Conservation (phyloP, 2,113 vertebrate genomes). For the Alethe diademata region DNA sequence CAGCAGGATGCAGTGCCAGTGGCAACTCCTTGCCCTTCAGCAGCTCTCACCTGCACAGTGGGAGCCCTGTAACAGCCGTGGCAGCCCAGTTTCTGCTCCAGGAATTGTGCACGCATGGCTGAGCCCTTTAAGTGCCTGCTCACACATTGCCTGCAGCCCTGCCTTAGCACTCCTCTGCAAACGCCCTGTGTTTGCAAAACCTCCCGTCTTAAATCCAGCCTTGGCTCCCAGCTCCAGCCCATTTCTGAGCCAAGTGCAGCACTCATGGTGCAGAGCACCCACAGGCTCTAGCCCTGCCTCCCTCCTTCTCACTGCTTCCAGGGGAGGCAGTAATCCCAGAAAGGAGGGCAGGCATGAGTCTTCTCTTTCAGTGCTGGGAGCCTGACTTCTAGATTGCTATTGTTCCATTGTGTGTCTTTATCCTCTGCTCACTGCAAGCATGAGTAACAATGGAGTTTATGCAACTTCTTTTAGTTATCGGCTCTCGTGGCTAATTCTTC, state of each 20-base stretch:
- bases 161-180: neutral
- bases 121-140: neutral
- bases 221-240: neutral
- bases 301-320: neutral
- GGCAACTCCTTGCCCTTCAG: conserved; percentile 21
- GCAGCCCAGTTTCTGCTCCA: neutral
- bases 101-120: neutral
- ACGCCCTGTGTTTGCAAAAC: neutral
- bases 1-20: neutral
- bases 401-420: neutral
- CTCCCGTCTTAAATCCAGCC: neutral
- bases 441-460: neutral
- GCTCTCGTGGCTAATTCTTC: neutral
- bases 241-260: rapidly evolving
- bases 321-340: neutral
- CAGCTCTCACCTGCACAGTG: neutral
- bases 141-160: neutral
- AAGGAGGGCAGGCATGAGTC: rapidly evolving
- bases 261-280: rapidly evolving
- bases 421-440: neutral
- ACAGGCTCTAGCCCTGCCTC: neutral
- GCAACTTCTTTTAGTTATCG: neutral
- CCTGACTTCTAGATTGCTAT: neutral
- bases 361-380: neutral
- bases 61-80: neutral